These are phyloP conservation scores for Lumbricus terrestris DNA, from an alignment of 2,888 invertebrate species.

Conservation along the genomic window DNA sequence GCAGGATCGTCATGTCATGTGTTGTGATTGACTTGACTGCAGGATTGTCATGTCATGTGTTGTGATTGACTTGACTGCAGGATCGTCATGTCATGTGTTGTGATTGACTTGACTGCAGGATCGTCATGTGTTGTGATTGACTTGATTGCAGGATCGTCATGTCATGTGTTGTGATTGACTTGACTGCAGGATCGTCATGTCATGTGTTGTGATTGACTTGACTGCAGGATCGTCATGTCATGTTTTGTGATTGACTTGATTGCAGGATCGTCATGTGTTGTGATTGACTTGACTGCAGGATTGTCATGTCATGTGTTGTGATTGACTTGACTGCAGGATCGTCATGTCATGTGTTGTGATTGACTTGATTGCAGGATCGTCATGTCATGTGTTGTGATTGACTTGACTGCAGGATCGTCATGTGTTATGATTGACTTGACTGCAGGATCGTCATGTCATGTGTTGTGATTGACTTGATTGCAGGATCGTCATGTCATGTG, in stretches of 20 bases:
- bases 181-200: constrained; percentile 65
- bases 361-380: constrained; percentile 65
- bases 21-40: too few relatives aligned
- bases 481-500: constrained; percentile 61
- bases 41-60: too few relatives aligned
- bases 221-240: constrained; percentile 65
- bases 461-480: constrained; percentile 64
- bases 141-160: constrained; percentile 65
- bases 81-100: constrained; percentile 53
- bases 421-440: constrained; percentile 62
- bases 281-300: constrained; percentile 64
- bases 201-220: constrained; percentile 59
- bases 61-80: constrained; percentile 64
- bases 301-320: constrained; percentile 20
- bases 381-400: constrained; percentile 46
- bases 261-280: too few relatives aligned
- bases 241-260: too few relatives aligned
- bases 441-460: constrained; percentile 63
- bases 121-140: constrained; percentile 58
- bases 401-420: constrained; percentile 65
- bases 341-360: constrained; percentile 47
- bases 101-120: constrained; percentile 65
- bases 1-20: constrained; percentile 61
- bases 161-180: constrained; percentile 58
- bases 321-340: too few relatives aligned